These are phyloP conservation scores for Caenorhabditis uteleia DNA, from an alignment of 2,888 invertebrate genomes.

Conservation along the genomic window DNA sequence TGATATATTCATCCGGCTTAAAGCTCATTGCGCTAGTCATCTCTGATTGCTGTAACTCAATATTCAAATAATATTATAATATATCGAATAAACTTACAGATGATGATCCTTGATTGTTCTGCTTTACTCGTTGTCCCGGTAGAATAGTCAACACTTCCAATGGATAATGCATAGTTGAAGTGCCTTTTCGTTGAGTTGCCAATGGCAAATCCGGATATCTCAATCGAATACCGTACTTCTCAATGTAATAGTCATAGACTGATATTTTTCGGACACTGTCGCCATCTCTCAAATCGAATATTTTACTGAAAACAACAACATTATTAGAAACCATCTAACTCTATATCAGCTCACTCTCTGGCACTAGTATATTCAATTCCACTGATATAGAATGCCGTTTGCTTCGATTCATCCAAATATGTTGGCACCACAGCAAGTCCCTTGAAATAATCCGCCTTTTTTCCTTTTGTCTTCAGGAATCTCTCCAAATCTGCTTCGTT, in stretches of 20 bases:
- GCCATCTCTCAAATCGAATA: too few relatives aligned
- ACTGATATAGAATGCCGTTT: too few relatives aligned
- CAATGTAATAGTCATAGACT: slow-evolving; percentile 23
- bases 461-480: too few relatives aligned
- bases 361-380: too few relatives aligned
- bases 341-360: too few relatives aligned
- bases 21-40: slow-evolving; percentile 25
- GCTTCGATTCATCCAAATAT: too few relatives aligned
- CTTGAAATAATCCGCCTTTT: too few relatives aligned
- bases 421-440: too few relatives aligned
- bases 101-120: slow-evolving; percentile 7
- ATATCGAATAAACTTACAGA: slow-evolving; percentile 7
- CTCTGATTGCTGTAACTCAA: slow-evolving; percentile 5
- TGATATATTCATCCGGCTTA: slow-evolving; percentile 14
- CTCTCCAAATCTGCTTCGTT: too few relatives aligned
- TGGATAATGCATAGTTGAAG: slow-evolving; percentile 14
- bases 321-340: too few relatives aligned
- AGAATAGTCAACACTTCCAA: slow-evolving; percentile 27
- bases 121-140: slow-evolving; percentile 33
- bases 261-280: slow-evolving; percentile 17
- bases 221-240: slow-evolving; percentile 19
- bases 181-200: slow-evolving; percentile 8
- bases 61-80: too few relatives aligned
- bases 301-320: too few relatives aligned
- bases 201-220: slow-evolving; percentile 32